Evolutionary conservation across 1,140 invertebrate genomes (phyloP), one percentile per base, ranked within the genome.

Genomic region (Bombyx mandarina): DNA sequence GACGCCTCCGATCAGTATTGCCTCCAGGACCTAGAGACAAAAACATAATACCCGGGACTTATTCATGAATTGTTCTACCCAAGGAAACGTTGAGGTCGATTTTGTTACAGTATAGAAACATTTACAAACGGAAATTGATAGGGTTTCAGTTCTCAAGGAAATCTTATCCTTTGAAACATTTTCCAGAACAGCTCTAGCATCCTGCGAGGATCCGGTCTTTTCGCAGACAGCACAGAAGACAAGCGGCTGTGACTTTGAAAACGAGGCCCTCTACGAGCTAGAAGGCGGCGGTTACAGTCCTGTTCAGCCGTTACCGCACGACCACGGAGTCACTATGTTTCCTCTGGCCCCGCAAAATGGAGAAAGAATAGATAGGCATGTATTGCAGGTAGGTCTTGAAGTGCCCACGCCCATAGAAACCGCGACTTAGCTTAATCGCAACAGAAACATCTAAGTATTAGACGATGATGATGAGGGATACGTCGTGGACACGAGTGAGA

Each of bases 271-370:
- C 62, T 93, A 93, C 77, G 92, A 92, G 72, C 87, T 93, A 58
- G 93, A 94, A 76, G 94, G 94, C 57, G 91, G 92, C 3, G 79
- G 80, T 0, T 98, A 97, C 83, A 92, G 93, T 70, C 96, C 97
- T 9, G 94, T 98, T 35, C 94, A 97, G 75, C 92, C 94, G 0
- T 77, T 97, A 45, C 89, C 91, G n/a, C 92, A 94, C 73, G 96
- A 97, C 71, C 96, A 97, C 73, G 94, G 94, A 1, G 94, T 98
- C 49, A 93, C 94, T 56, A 92, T 97, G 82, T 94, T 98, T 60
- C 95, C 94, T 10, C 88, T 90, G 67, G 91, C 81, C 65, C 92
- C 80, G 67, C 90, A 75, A 68, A 90, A 73, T 69, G 91, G 77
- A 71, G 90, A 86, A 43, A 90, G 92, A 69, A 91, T 95, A 67